Evolutionary conservation across 2,113 vertebrate genomes (phyloP).

Genomic region (Pao palembangensis): DNA sequence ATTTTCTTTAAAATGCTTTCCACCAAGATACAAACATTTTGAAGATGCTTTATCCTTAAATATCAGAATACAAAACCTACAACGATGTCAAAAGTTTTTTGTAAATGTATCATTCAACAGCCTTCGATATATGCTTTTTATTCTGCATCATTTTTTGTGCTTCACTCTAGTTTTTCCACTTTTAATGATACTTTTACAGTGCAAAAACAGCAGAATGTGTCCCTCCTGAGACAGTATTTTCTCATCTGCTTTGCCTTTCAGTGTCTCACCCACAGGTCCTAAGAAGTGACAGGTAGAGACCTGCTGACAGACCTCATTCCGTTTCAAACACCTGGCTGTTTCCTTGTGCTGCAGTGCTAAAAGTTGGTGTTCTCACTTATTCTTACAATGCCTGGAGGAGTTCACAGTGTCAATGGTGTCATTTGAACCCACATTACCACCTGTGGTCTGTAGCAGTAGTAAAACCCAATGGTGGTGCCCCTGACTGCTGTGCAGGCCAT

Average conservation of each 20-base stretch:
- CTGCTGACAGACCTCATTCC: constrained; percentile 66
- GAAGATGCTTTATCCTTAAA: neutral
- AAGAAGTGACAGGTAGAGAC: constrained; percentile 47
- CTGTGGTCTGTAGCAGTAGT: constrained; percentile 53
- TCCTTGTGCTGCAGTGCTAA: constrained; percentile 28
- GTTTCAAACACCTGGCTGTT: constrained; percentile 26
- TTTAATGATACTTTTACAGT: too few relatives aligned
- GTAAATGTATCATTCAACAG: too few relatives aligned
- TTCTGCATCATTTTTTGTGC: too few relatives aligned
- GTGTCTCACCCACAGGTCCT: constrained; percentile 57
- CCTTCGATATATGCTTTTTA: too few relatives aligned
- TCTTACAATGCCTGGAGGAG: constrained; percentile 39
- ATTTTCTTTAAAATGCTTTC: constrained; percentile 7
- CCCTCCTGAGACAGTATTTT: constrained; percentile 7
- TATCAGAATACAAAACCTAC: too few relatives aligned
- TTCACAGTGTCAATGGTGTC: constrained; percentile 37
- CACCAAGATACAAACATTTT: neutral
- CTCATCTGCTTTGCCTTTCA: constrained; percentile 22
- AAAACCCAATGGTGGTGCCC: constrained; percentile 32
- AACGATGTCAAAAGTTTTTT: neutral
- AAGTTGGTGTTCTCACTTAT: constrained; percentile 19
- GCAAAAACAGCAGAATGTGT: neutral
- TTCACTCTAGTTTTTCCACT: too few relatives aligned
- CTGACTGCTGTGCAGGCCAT: constrained; percentile 38
- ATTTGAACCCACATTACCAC: constrained; percentile 51